Evolutionary conservation across 2,888 invertebrate species (phyloP).

Genomic region (Epinotia demarniana): DNA sequence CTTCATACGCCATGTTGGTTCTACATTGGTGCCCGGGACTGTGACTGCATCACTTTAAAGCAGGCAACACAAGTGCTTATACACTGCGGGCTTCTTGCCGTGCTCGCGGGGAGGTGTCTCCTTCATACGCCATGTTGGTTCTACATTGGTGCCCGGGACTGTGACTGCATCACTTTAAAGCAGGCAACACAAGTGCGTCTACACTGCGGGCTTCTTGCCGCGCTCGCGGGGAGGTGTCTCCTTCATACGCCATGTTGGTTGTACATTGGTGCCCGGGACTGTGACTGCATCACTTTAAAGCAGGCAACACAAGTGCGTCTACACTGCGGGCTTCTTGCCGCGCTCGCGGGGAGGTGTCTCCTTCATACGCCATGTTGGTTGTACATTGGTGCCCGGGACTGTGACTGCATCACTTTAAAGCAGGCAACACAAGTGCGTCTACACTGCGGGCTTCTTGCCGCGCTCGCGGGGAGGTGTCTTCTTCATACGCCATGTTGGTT

Average conservation of each 20-base stretch:
- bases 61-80: neutral
- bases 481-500: constrained; percentile 1
- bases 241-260: constrained; percentile 12
- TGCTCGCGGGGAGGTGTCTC: constrained; percentile 35
- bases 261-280: too few species aligned
- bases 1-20: constrained; percentile 14
- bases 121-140: constrained; percentile 1
- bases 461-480: constrained; percentile 36
- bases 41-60: neutral
- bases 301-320: neutral
- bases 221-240: constrained; percentile 36
- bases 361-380: constrained; percentile 14
- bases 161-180: too few species aligned
- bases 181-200: neutral
- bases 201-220: constrained; percentile 29
- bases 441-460: constrained; percentile 29
- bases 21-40: too few species aligned
- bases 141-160: too few species aligned
- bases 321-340: constrained; percentile 29
- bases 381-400: too few species aligned
- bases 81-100: constrained; percentile 29
- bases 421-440: neutral
- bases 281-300: neutral
- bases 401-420: neutral
- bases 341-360: constrained; percentile 35